Evolutionary conservation across 2,888 invertebrate species (phyloP).

Genomic region (Parasteatoda lunata): DNA sequence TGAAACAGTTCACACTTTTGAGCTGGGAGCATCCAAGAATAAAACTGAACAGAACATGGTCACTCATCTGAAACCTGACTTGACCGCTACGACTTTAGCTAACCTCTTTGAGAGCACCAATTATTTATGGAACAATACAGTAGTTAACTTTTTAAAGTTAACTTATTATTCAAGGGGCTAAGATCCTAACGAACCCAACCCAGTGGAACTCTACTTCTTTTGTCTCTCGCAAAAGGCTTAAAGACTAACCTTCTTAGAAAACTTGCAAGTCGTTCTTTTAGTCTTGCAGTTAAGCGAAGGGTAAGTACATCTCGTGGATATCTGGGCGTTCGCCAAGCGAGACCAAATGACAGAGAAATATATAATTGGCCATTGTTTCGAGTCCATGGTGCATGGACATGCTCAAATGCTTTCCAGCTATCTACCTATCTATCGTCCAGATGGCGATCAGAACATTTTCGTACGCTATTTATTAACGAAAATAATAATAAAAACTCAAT

Average conservation of each 20-base stretch:
- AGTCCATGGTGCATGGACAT: not conserved
- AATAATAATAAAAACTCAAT: not conserved
- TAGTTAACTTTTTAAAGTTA: not conserved
- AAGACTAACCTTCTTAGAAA: not conserved
- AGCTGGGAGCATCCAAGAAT: not conserved
- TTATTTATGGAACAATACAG: not conserved
- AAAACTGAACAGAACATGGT: not conserved
- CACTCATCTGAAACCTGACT: not conserved
- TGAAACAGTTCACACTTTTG: not conserved
- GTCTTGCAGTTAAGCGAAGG: not conserved
- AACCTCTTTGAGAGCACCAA: not conserved
- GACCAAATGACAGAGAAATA: slow-evolving; percentile 2
- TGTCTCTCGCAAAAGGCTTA: not conserved
- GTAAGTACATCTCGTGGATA: not conserved
- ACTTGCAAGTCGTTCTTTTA: not conserved
- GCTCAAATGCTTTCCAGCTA: not conserved
- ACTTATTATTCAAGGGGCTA: not conserved
- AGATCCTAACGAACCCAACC: not conserved
- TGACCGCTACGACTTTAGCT: not conserved
- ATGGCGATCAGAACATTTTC: not conserved
- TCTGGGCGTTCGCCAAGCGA: not conserved
- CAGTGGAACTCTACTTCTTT: not conserved
- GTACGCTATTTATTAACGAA: not conserved
- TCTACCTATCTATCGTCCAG: not conserved
- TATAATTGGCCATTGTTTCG: slow-evolving; percentile 3